Conservation (phyloP, 2,113 vertebrate species). For the Ramphastos sulfuratus region DNA sequence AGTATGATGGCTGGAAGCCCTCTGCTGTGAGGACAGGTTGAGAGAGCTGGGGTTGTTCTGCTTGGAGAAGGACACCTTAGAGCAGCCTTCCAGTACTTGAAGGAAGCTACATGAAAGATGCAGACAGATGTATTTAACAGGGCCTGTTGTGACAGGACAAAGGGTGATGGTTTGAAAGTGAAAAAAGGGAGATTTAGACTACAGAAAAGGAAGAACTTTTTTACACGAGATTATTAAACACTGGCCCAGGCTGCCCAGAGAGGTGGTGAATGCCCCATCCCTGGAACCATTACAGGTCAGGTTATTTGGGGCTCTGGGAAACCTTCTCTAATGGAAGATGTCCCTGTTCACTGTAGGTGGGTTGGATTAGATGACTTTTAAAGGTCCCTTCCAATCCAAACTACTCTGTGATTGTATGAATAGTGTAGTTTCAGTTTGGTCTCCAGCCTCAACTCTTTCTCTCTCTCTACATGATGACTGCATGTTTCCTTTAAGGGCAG, state of each 20-base stretch:
- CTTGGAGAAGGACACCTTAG: background rate
- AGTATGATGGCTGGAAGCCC: background rate
- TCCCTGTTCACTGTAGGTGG: background rate
- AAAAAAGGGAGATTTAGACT: background rate
- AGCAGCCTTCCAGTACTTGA: background rate
- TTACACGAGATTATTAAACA: background rate
- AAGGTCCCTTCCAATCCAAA: background rate
- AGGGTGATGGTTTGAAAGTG: background rate
- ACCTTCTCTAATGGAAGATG: background rate
- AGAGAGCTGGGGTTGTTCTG: background rate
- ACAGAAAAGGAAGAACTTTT: background rate
- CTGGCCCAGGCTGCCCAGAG: background rate
- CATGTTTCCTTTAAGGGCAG: rapidly evolving
- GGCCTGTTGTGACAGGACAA: background rate
- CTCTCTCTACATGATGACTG: background rate
- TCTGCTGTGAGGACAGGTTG: background rate
- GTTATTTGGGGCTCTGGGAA: background rate
- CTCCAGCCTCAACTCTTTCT: background rate
- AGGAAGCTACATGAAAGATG: background rate
- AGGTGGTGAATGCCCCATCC: background rate
- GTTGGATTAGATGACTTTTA: background rate
- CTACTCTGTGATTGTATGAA: background rate
- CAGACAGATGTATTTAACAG: background rate
- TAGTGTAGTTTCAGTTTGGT: background rate
- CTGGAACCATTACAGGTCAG: background rate